A percentile compares a stretch with the other conserved stretches of the same genome.
phyloP scores from a whole-genome alignment of 2,888 invertebrate genomes.

The Drosophila vallismaia region DNA sequence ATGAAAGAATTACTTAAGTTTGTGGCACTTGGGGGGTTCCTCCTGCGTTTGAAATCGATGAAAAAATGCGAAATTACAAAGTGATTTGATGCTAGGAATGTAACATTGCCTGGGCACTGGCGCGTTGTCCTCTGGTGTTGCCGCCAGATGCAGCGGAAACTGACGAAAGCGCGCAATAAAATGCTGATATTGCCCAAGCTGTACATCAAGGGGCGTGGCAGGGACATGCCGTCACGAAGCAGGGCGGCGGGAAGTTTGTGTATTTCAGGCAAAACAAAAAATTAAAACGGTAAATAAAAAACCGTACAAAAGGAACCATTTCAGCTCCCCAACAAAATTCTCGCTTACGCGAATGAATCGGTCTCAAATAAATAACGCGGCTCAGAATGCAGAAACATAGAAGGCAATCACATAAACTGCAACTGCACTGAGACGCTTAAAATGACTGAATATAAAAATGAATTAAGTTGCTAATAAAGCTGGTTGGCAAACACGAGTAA shows the following conservation, averaged over 20 bases:
- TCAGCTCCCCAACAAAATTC: background rate
- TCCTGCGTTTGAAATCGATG: background rate
- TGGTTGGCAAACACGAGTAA: too few species aligned
- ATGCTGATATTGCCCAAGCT: slow-evolving; percentile 69
- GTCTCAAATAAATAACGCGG: background rate
- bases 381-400: background rate
- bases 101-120: background rate
- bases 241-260: background rate
- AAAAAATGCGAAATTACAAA: background rate
- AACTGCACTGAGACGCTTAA: background rate
- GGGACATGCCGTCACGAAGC: slow-evolving; percentile 4
- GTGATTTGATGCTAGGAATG: background rate
- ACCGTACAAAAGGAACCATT: background rate
- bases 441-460: background rate
- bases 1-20: background rate
- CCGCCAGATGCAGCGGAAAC: slow-evolving; percentile 19
- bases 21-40: background rate
- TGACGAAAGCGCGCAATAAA: slow-evolving; percentile 52
- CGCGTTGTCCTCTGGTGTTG: background rate
- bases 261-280: background rate
- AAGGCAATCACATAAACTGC: background rate
- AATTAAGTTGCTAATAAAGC: too few species aligned
- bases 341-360: background rate
- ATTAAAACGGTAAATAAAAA: background rate
- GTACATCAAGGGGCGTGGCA: slow-evolving; percentile 62